phyloP scores from a whole-genome alignment of 2,797 vertebrate species.

The Neostethus bicornis region DNA sequence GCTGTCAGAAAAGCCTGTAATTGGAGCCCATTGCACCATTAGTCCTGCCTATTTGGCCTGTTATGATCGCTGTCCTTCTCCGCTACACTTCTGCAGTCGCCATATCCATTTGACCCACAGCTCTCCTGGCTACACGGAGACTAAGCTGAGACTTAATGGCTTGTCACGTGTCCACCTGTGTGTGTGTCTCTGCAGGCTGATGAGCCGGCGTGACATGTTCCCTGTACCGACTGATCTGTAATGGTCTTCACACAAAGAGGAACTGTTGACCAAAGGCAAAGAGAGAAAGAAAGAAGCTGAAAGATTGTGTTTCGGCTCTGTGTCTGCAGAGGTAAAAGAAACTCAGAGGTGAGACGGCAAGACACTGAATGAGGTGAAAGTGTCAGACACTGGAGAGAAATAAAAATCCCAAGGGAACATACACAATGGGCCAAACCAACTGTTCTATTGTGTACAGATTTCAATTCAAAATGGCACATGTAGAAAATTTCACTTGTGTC shows the following conservation, averaged over 20 bases:
- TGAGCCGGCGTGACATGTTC: slow-evolving; percentile 43
- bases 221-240: slow-evolving; percentile 58
- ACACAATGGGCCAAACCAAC: no score
- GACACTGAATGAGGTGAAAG: no score
- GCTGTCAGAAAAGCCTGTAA: slow-evolving; percentile 79
- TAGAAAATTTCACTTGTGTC: no score
- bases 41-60: slow-evolving; percentile 75
- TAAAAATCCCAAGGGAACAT: slow-evolving; percentile 38
- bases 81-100: slow-evolving; percentile 57
- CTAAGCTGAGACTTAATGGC: slow-evolving; percentile 66
- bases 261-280: slow-evolving; percentile 48
- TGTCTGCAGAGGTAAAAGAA: slow-evolving; percentile 43
- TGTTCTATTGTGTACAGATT: no score
- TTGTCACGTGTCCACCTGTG: slow-evolving; percentile 68
- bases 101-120: slow-evolving; percentile 76
- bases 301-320: slow-evolving; percentile 45
- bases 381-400: slow-evolving; percentile 14
- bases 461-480: neutral
- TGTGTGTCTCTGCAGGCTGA: slow-evolving; percentile 50
- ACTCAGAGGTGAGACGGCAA: slow-evolving; percentile 23
- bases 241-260: slow-evolving; percentile 57
- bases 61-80: slow-evolving; percentile 78
- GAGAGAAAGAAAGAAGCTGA: slow-evolving; percentile 13
- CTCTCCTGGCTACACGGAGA: slow-evolving; percentile 53
- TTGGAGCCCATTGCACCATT: slow-evolving; percentile 78